phyloP scores from a whole-genome alignment of 1,140 invertebrate genomes.

The Saccostrea cuccullata region DNA sequence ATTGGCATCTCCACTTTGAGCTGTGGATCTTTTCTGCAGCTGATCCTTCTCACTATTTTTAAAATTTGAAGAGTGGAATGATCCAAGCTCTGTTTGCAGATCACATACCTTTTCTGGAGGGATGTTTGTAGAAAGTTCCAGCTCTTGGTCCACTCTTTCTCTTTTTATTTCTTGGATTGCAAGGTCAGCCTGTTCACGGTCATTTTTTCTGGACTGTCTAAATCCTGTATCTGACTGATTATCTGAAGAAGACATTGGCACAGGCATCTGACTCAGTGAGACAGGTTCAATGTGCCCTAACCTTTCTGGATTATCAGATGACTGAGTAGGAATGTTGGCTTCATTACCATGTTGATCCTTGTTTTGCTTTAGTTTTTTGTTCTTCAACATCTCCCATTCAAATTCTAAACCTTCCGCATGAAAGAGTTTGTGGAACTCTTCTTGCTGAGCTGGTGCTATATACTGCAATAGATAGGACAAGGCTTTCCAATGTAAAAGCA shows the following conservation, averaged over 20 bases:
- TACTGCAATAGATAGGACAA: neutral
- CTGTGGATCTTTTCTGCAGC: neutral
- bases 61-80: neutral
- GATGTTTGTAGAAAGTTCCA: neutral
- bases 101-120: neutral
- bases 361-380: neutral
- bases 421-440: neutral
- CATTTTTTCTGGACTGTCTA: neutral
- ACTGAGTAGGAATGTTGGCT: neutral
- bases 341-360: neutral
- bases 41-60: neutral
- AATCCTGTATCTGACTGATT: neutral
- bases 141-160: neutral
- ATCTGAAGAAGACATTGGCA: neutral
- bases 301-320: neutral
- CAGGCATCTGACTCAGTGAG: neutral
- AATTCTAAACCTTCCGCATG: slow-evolving; percentile 14
- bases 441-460: neutral
- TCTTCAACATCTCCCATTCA: slow-evolving; percentile 14
- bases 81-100: neutral
- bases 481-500: neutral
- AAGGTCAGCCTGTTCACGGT: neutral
- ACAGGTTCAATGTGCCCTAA: neutral
- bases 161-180: neutral
- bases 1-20: neutral